Conservation (phyloP, 2,888 invertebrate genomes). For the Amphipyra tragopoginis region DNA sequence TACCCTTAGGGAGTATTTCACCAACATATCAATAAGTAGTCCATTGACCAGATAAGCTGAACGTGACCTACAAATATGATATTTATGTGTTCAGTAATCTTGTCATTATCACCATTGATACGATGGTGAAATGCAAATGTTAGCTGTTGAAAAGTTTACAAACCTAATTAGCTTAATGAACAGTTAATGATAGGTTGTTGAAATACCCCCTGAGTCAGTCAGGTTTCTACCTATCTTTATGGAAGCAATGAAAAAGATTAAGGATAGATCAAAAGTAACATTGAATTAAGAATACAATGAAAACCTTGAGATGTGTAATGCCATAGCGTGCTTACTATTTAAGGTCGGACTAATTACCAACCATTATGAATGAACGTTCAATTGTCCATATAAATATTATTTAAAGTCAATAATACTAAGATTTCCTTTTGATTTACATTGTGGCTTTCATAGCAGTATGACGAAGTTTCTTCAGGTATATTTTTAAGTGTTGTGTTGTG, state of each 20-base stretch:
- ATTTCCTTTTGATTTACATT: conserved; percentile 51
- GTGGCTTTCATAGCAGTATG: conserved; percentile 54
- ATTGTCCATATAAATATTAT: conserved; percentile 35
- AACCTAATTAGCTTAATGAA: too few species aligned
- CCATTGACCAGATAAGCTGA: too few species aligned
- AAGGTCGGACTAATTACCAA: conserved; percentile 39
- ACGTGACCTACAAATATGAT: too few species aligned
- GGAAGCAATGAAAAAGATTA: conserved; percentile 5
- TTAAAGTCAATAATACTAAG: conserved; percentile 38
- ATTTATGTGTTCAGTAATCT: too few species aligned
- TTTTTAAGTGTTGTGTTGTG: conserved; percentile 17
- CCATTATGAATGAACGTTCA: conserved; percentile 31
- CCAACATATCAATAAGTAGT: too few species aligned
- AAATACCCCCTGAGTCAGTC: too few species aligned
- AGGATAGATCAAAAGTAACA: conserved; percentile 32
- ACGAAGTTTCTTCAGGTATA: conserved; percentile 52
- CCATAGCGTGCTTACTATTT: conserved; percentile 44
- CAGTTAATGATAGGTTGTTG: too few species aligned
- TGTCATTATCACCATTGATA: too few species aligned
- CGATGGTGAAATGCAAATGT: too few species aligned
- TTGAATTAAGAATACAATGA: conserved; percentile 51
- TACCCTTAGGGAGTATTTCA: too few species aligned
- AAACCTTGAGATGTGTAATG: conserved; percentile 47
- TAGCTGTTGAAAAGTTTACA: too few species aligned
- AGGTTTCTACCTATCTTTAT: not conserved